phyloP scores from a whole-genome alignment of 2,888 invertebrate species.

The Oxyscelio sp. region DNA sequence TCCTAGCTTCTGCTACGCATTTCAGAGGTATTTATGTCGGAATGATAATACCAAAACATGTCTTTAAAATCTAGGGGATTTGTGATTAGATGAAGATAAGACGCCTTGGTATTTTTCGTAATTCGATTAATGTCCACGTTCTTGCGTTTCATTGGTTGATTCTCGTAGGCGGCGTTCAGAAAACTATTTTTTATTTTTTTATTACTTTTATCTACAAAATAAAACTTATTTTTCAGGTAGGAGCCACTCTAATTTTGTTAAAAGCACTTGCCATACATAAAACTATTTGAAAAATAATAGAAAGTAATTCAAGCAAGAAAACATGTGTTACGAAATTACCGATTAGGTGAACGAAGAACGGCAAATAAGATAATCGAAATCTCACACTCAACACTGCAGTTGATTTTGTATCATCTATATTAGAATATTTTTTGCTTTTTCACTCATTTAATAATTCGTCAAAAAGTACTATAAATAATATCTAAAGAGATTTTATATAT shows the following conservation, averaged over 20 bases:
- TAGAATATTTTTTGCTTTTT: constrained; percentile 26
- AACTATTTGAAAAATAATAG: constrained; percentile 8
- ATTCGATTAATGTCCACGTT: too few species aligned
- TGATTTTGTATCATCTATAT: constrained; percentile 51
- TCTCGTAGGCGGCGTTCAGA: too few species aligned
- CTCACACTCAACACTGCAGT: constrained; percentile 52
- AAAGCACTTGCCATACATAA: constrained; percentile 2
- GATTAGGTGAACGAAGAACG: constrained; percentile 67
- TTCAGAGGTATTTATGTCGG: too few species aligned
- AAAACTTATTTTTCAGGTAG: constrained; percentile 87
- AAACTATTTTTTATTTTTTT: too few species aligned
- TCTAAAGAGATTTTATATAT: too few species aligned
- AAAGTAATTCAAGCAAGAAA: constrained; percentile 9
- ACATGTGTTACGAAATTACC: constrained; percentile 12
- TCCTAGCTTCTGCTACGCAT: too few species aligned
- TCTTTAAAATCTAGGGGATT: too few species aligned
- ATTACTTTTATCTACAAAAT: too few species aligned
- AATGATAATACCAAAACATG: too few species aligned
- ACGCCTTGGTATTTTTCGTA: too few species aligned
- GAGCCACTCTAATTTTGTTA: not conserved
- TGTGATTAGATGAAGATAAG: too few species aligned
- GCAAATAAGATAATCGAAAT: constrained; percentile 43
- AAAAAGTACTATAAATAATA: constrained; percentile 45
- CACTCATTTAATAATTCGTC: constrained; percentile 17
- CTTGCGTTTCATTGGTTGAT: too few species aligned